phyloP scores from a whole-genome alignment of 2,797 vertebrate species.

The Pantherophis alleghaniensis region DNA sequence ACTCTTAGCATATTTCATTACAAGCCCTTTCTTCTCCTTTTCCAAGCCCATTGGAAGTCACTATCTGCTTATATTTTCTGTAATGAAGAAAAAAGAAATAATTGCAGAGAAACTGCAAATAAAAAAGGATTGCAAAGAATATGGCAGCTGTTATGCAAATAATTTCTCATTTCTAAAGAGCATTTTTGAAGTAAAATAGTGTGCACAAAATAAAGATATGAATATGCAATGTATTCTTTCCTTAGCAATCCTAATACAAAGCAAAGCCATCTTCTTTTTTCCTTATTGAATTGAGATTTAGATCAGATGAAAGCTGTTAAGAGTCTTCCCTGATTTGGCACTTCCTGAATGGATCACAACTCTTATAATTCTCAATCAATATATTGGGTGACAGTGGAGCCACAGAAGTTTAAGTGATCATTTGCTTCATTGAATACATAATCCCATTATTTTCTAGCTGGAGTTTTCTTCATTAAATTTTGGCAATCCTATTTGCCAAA shows the following conservation, averaged over 20 bases:
- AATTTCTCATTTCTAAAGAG: conserved; percentile 46
- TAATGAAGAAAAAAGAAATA: conserved; percentile 22
- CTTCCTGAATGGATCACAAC: not conserved
- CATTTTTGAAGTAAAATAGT: conserved; percentile 31
- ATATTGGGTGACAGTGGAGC: not conserved
- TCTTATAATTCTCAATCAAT: not conserved
- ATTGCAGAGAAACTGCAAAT: not conserved
- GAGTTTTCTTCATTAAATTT: not conserved
- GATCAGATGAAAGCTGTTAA: conserved; percentile 28
- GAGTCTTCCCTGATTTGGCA: not conserved
- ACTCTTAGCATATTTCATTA: conserved; percentile 62
- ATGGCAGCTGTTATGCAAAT: conserved; percentile 37
- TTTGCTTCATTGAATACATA: conserved; percentile 6
- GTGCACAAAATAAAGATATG: conserved; percentile 33
- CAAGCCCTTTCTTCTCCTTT: conserved; percentile 40
- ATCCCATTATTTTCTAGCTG: not conserved
- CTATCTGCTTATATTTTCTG: conserved; percentile 38
- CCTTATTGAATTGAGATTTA: conserved; percentile 41
- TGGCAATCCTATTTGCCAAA: conserved; percentile 16
- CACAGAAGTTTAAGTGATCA: conserved; percentile 22
- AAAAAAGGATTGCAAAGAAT: conserved; percentile 23
- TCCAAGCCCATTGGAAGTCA: conserved; percentile 43
- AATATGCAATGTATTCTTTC: conserved; percentile 42
- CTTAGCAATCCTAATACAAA: conserved; percentile 38
- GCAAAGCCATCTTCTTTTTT: conserved; percentile 11